These are phyloP conservation scores for Tachystola acroxantha DNA, from an alignment of 2,888 invertebrate genomes.

Conservation along the genomic window DNA sequence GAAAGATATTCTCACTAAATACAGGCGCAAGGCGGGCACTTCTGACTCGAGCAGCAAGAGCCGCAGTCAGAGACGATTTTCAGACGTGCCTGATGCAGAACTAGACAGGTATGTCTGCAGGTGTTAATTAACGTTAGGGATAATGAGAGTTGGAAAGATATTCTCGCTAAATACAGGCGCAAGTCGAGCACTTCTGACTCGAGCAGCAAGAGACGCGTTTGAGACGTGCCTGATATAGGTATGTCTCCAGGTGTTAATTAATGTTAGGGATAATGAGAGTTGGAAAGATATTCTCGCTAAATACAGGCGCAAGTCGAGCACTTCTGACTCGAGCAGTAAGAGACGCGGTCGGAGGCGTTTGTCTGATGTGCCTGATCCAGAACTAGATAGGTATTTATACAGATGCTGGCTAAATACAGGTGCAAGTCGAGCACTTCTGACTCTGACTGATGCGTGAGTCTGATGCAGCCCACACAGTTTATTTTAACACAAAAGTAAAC, in stretches of 20 bases:
- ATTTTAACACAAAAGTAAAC: too few species aligned
- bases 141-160: slow-evolving; percentile 91
- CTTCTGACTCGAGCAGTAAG: slow-evolving; percentile 49
- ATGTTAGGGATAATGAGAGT: slow-evolving; percentile 84
- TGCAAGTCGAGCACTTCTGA: slow-evolving; percentile 79
- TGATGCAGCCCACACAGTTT: slow-evolving; percentile 36
- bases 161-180: slow-evolving; percentile 94
- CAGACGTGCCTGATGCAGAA: slow-evolving; percentile 42
- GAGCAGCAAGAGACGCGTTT: slow-evolving; percentile 26
- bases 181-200: slow-evolving; percentile 75
- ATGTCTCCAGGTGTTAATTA: too few species aligned
- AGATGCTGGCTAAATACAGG: slow-evolving; percentile 77
- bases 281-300: slow-evolving; percentile 97
- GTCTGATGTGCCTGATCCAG: slow-evolving; percentile 42
- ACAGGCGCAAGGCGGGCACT: slow-evolving; percentile 83
- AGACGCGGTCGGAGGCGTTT: slow-evolving; percentile 30
- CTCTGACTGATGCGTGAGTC: slow-evolving; percentile 35
- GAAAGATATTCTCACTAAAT: slow-evolving; percentile 97
- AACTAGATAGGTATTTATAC: slow-evolving; percentile 39
- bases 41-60: slow-evolving; percentile 44
- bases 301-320: slow-evolving; percentile 85
- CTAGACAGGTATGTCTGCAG: slow-evolving; percentile 36
- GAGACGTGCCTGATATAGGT: slow-evolving; percentile 48
- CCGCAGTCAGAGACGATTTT: slow-evolving; percentile 29
- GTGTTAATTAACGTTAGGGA: slow-evolving; percentile 71